phyloP scores from a whole-genome alignment of 2,888 invertebrate genomes.

The Brachyptera risi region DNA sequence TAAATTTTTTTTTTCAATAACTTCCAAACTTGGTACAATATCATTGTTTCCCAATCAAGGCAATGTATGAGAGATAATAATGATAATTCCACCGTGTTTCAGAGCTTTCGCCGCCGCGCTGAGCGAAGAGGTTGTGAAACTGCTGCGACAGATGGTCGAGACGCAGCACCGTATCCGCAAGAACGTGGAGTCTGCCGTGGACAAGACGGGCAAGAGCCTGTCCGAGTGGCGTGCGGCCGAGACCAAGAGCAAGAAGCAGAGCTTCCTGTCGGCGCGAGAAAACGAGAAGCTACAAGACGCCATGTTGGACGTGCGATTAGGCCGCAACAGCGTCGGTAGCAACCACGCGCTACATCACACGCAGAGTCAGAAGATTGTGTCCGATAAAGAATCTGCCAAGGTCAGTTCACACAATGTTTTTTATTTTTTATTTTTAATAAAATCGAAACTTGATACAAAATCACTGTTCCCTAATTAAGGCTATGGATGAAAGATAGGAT shows the following conservation, averaged over 20 bases:
- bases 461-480: too few relatives aligned
- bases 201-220: slow-evolving; percentile 76
- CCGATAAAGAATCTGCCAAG: slow-evolving; percentile 57
- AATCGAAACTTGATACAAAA: background rate
- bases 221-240: slow-evolving; percentile 84
- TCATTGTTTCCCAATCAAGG: too few relatives aligned
- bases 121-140: slow-evolving; percentile 85
- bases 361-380: slow-evolving; percentile 41
- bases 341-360: slow-evolving; percentile 35
- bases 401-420: slow-evolving; percentile 41
- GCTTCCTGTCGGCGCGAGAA: slow-evolving; percentile 81
- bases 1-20: too few relatives aligned
- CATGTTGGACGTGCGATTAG: slow-evolving; percentile 53
- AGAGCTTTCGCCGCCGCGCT: slow-evolving; percentile 74
- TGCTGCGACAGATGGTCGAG: slow-evolving; percentile 63
- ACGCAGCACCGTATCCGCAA: slow-evolving; percentile 55
- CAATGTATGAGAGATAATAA: too few relatives aligned
- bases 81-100: too few relatives aligned
- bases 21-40: too few relatives aligned
- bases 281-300: slow-evolving; percentile 89
- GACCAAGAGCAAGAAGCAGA: slow-evolving; percentile 83
- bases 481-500: too few relatives aligned
- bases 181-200: slow-evolving; percentile 61
- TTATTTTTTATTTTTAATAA: background rate
- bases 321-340: slow-evolving; percentile 39